Base-by-base conservation (phyloP, 2,113 vertebrate genomes). In the Ardeotis arabs region DNA sequence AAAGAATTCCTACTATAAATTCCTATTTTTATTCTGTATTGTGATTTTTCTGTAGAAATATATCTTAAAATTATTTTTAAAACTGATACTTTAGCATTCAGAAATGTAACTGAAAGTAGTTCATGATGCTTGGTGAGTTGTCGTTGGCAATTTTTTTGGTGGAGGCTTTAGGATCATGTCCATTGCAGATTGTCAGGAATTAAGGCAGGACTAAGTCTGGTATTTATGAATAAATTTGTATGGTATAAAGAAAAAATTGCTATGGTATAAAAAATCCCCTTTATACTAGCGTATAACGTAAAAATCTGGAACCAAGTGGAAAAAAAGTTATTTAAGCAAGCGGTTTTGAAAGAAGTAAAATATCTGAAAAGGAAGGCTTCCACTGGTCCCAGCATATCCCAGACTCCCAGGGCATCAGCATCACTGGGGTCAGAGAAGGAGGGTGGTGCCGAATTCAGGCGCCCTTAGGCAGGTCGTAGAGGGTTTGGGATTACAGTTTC, bases 191-290 rank as follows among this genome's bases (percentile, higher is more conserved):
- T 29, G 27, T 49, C 10, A 47, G 35, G 59, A 93, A 45, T 84
- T 56, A 85, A 12, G 53, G 29, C 21, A 76, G 8, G 25, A 52
- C n/a, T 55, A 29, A 93, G 72, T 56, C 50, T 55, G 72, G 21
- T 70, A 50, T 91, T 89, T 45, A 49, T 70, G 44, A 45, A 45
- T 20, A 24, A 53, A 11, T 72, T 58, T 56, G 12, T 66, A 12
- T 76, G 24, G 49, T 33, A 70, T 47, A 47, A 58, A 64, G 60
- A 68, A 77, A 94, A 92, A 90, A 82, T 22, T 24, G 4, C 9
- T 62, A 5, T 28, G 6, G 52, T 20, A 50, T 35, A 15, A 24
- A 75, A 41, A 29, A 7, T 0, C 0, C 5, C 2, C 1, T 25
- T 44, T 35, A 23, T 27, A 20, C 18, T 59, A 10, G 56, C 8